A percentile compares a stretch with the other conserved stretches of the same genome.
These are phyloP conservation scores for Lydus trimaculatus DNA, from an alignment of 2,888 invertebrate species.

Conservation along the genomic window DNA sequence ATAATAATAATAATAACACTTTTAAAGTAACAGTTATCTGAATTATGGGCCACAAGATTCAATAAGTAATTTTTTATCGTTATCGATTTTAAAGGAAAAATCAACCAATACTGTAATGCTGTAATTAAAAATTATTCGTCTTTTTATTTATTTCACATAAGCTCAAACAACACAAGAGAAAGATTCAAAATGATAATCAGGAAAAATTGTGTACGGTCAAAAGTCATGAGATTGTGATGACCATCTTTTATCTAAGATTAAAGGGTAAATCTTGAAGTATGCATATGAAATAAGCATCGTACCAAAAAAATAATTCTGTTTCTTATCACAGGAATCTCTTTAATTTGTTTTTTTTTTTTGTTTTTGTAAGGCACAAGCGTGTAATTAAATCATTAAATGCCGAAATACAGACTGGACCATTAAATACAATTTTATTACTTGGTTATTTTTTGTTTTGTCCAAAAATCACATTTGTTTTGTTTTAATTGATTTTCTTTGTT, in stretches of 20 bases:
- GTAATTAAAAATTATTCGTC: background rate
- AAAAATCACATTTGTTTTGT: background rate
- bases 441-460: background rate
- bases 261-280: background rate
- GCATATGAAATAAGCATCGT: background rate
- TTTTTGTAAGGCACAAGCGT: background rate
- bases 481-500: slow-evolving; percentile 1
- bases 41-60: slow-evolving; percentile 12
- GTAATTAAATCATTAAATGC: slow-evolving; percentile 4
- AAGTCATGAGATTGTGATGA: slow-evolving; percentile 40
- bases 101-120: background rate
- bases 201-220: slow-evolving; percentile 31
- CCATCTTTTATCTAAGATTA: slow-evolving; percentile 27
- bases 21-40: background rate
- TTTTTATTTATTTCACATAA: background rate
- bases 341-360: background rate
- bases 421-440: slow-evolving; percentile 1
- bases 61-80: slow-evolving; percentile 28
- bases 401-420: background rate
- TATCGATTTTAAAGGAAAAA: slow-evolving; percentile 12
- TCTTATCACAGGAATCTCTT: background rate
- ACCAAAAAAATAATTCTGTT: background rate
- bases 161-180: background rate
- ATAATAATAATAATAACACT: background rate
- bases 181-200: slow-evolving; percentile 9